Conservation (phyloP, 1,140 invertebrate species). For the Brachystomella parvula region DNA sequence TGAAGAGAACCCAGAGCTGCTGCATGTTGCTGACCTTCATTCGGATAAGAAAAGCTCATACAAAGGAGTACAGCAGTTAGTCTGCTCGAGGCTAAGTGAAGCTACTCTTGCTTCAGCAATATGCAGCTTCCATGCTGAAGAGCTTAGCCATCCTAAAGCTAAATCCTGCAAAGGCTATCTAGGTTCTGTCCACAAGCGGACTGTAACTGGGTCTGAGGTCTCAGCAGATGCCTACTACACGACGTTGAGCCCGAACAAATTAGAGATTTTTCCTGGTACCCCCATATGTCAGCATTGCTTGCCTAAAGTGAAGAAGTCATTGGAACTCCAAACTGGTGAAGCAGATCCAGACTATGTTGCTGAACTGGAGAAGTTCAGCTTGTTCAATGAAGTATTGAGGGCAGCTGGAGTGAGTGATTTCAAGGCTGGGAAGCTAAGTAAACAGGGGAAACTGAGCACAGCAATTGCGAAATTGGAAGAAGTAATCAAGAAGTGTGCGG, state of each 20-base stretch:
- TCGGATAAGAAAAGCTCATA: too few relatives aligned
- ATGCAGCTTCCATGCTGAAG: too few relatives aligned
- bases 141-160: too few relatives aligned
- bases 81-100: too few relatives aligned
- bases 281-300: not conserved
- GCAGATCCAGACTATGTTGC: not conserved
- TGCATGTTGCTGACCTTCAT: too few relatives aligned
- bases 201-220: not conserved
- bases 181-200: not conserved
- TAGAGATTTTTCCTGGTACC: not conserved
- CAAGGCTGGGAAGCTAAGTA: not conserved
- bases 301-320: not conserved
- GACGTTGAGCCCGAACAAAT: not conserved
- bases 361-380: not conserved
- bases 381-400: not conserved
- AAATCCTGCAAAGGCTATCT: not conserved
- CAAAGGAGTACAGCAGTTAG: too few relatives aligned
- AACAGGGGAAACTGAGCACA: not conserved
- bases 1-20: too few relatives aligned
- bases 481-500: not conserved
- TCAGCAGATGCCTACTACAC: not conserved
- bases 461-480: not conserved
- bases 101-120: too few relatives aligned
- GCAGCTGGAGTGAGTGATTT: not conserved
- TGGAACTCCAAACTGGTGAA: not conserved